phyloP scores from a whole-genome alignment of 2,888 invertebrate species.

The Diplolepis rosae region DNA sequence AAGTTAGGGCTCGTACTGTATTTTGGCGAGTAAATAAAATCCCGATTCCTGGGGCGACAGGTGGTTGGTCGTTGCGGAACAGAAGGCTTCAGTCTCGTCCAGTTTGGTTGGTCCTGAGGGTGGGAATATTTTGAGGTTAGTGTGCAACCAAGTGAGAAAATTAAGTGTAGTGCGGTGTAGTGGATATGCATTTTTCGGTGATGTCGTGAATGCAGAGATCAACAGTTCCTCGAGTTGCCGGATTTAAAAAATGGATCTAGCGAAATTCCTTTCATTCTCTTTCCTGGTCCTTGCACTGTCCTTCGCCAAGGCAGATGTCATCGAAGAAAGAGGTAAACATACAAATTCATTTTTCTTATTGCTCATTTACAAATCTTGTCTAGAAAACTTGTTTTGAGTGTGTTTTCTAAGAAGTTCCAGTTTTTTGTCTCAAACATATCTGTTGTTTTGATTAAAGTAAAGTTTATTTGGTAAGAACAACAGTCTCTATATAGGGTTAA shows the following conservation, averaged over 20 bases:
- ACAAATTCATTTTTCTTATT: slow-evolving; percentile 31
- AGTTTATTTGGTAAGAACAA: no score
- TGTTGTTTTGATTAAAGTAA: no score
- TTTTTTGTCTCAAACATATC: no score
- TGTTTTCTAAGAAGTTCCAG: no score
- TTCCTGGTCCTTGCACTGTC: slow-evolving; percentile 52
- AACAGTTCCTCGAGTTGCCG: slow-evolving; percentile 43
- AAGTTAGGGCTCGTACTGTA: not conserved
- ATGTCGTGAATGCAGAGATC: slow-evolving; percentile 56
- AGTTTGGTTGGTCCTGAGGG: no score
- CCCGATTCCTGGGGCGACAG: not conserved
- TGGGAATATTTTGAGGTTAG: no score
- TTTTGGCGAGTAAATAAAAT: not conserved
- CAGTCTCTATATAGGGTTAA: no score
- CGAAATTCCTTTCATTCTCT: slow-evolving; percentile 47
- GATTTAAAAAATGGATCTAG: slow-evolving; percentile 61
- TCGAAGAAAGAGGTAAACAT: slow-evolving; percentile 69
- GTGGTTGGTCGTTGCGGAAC: not conserved
- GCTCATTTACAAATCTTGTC: no score
- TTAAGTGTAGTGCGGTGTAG: slow-evolving; percentile 54
- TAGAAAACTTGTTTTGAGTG: no score
- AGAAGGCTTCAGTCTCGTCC: slow-evolving; percentile 6
- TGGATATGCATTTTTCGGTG: slow-evolving; percentile 64
- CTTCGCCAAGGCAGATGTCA: slow-evolving; percentile 57
- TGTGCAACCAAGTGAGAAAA: slow-evolving; percentile 23